Percentiles rank a stretch among this genome's conserved stretches.
Conservation (phyloP, 2,888 invertebrate genomes). For the Dendrolimus houi region DNA sequence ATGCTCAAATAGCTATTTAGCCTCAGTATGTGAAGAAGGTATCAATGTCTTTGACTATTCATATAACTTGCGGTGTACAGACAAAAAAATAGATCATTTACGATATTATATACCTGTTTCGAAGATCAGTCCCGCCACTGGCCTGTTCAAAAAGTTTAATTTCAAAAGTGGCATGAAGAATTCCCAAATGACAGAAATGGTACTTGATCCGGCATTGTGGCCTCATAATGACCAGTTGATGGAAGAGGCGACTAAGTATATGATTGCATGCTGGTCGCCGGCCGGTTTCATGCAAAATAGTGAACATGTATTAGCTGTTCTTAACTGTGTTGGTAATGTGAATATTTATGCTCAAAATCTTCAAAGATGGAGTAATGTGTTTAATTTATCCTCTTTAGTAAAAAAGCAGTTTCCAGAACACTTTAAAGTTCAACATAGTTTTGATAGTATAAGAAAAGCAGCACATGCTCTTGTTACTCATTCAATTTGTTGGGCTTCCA, state of each 20-base stretch:
- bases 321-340: conserved; percentile 54
- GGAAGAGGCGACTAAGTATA: conserved; percentile 32
- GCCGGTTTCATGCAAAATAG: conserved; percentile 25
- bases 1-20: conserved; percentile 41
- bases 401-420: conserved; percentile 17
- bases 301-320: conserved; percentile 34
- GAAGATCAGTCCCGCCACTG: conserved; percentile 36
- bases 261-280: conserved; percentile 47
- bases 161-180: conserved; percentile 32
- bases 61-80: conserved; percentile 38
- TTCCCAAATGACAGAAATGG: conserved; percentile 44
- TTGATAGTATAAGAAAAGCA: conserved; percentile 32
- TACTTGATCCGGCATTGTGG: conserved; percentile 50
- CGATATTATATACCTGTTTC: conserved; percentile 33
- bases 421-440: conserved; percentile 15
- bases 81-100: conserved; percentile 41
- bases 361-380: conserved; percentile 27
- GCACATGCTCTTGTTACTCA: conserved; percentile 34
- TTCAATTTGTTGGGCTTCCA: conserved; percentile 46
- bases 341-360: conserved; percentile 30
- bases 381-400: conserved; percentile 36
- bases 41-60: conserved; percentile 40
- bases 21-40: conserved; percentile 41
- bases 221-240: conserved; percentile 43
- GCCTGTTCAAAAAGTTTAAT: conserved; percentile 30